Conservation (phyloP, 1,140 invertebrate species). For the Drosophila parvula region DNA sequence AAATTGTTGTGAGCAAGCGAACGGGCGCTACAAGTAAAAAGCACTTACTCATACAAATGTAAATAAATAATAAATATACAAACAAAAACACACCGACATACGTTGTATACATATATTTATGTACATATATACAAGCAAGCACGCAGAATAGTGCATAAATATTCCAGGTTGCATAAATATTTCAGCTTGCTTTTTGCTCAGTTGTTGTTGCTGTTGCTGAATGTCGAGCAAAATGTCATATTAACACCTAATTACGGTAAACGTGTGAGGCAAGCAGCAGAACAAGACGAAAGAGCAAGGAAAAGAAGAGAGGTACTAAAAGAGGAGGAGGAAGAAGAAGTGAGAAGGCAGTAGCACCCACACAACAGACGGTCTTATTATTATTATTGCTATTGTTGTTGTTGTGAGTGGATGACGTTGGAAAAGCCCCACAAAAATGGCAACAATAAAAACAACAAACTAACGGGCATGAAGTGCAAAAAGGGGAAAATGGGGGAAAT, state of each 20-base stretch:
- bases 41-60: slow-evolving; percentile 40
- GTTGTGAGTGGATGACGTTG: slow-evolving; percentile 15
- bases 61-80: slow-evolving; percentile 56
- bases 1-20: slow-evolving; percentile 36
- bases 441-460: slow-evolving; percentile 24
- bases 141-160: slow-evolving; percentile 43
- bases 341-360: background rate
- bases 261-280: slow-evolving; percentile 22
- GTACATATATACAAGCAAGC: background rate
- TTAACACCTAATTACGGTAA: slow-evolving; percentile 76
- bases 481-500: background rate
- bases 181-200: slow-evolving; percentile 42
- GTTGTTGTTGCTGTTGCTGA: slow-evolving; percentile 26
- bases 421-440: slow-evolving; percentile 37
- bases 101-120: background rate
- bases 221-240: slow-evolving; percentile 70
- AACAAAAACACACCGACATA: slow-evolving; percentile 27
- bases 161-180: slow-evolving; percentile 74
- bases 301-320: background rate
- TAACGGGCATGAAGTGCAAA: slow-evolving; percentile 26
- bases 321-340: background rate
- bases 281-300: slow-evolving; percentile 10
- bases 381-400: slow-evolving; percentile 1
- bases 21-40: slow-evolving; percentile 29
- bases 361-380: slow-evolving; percentile 11